These are phyloP conservation scores for Steinernema scapterisci DNA, from an alignment of 2,888 invertebrate species.

Conservation along the genomic window DNA sequence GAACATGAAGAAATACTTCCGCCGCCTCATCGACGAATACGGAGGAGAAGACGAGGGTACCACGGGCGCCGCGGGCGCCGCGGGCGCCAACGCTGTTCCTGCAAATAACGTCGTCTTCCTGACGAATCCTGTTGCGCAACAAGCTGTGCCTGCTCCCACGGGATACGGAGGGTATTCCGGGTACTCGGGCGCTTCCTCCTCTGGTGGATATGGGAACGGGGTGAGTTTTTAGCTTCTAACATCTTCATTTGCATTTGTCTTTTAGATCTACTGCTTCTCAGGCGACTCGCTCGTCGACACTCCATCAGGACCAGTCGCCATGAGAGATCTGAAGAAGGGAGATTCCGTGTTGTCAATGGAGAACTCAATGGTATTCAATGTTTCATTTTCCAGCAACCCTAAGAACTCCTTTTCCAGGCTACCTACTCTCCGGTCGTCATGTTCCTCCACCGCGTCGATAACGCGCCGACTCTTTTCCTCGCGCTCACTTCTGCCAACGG, in stretches of 20 bases:
- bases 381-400: neutral
- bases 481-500: slow-evolving; percentile 15
- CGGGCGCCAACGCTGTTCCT: neutral
- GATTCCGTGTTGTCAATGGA: slow-evolving; percentile 55
- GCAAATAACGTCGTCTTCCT: neutral
- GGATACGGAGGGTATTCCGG: neutral
- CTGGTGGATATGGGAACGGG: slow-evolving; percentile 1
- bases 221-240: neutral
- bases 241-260: neutral
- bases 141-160: neutral
- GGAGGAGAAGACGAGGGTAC: neutral
- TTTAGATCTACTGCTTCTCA: slow-evolving; percentile 24
- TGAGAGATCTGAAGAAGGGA: slow-evolving; percentile 51
- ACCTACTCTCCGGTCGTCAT: slow-evolving; percentile 55
- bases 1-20: neutral
- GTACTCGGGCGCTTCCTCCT: neutral
- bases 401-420: slow-evolving; percentile 35
- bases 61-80: neutral
- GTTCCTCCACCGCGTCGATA: slow-evolving; percentile 52
- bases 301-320: slow-evolving; percentile 44
- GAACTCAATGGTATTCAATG: slow-evolving; percentile 42
- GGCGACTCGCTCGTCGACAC: slow-evolving; percentile 39
- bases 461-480: slow-evolving; percentile 32
- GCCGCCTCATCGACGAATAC: slow-evolving; percentile 17
- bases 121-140: neutral